phyloP scores from a whole-genome alignment of 2,797 vertebrate species.

The Merluccius polli region DNA sequence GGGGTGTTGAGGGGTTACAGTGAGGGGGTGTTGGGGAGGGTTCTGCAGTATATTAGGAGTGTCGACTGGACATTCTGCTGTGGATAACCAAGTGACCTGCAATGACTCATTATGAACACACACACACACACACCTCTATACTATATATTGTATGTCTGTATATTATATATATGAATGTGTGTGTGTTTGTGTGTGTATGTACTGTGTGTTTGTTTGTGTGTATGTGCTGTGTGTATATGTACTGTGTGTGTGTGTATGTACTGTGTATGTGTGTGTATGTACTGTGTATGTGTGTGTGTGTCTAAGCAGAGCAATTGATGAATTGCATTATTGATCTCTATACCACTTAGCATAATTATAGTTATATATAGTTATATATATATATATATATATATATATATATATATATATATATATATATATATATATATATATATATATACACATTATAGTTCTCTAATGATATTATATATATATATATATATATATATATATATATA shows the following conservation, averaged over 20 bases:
- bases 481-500: too few relatives aligned
- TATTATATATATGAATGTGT: too few relatives aligned
- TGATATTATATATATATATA: constrained; percentile 70
- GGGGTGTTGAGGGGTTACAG: too few relatives aligned
- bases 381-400: too few relatives aligned
- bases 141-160: not conserved
- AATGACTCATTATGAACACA: constrained; percentile 22
- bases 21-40: too few relatives aligned
- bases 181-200: not conserved
- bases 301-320: constrained; percentile 76
- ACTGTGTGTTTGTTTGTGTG: not conserved
- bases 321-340: constrained; percentile 91
- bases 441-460: constrained; percentile 82
- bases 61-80: too few relatives aligned
- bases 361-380: constrained; percentile 80
- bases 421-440: too few relatives aligned
- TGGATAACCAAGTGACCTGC: too few relatives aligned
- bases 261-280: not conserved
- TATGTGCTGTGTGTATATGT: too few relatives aligned
- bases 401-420: too few relatives aligned
- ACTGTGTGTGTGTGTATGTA: too few relatives aligned
- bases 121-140: constrained; percentile 34
- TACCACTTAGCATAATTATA: constrained; percentile 96
- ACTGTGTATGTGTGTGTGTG: not conserved
- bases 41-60: too few relatives aligned